Conservation (phyloP, 2,888 invertebrate genomes). For the Monopis laevigella region DNA sequence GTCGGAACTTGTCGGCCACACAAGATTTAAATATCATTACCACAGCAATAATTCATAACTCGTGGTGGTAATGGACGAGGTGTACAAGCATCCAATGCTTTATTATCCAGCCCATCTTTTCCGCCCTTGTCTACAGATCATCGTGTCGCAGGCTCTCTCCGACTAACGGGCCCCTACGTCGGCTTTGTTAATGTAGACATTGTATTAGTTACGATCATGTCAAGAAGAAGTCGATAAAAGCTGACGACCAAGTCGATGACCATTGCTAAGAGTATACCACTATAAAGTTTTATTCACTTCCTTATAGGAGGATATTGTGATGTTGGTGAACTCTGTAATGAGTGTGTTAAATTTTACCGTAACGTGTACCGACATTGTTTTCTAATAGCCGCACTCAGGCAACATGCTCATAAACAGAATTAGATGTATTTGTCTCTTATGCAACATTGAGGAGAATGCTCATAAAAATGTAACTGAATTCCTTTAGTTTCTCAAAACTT, state of each 20-base stretch:
- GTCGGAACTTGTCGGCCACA: no score
- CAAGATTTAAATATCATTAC: no score
- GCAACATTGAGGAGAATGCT: no score
- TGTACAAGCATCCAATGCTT: slow-evolving; percentile 43
- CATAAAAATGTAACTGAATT: no score
- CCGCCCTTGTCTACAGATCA: slow-evolving; percentile 59
- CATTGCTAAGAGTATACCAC: slow-evolving; percentile 6
- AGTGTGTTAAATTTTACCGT: neutral
- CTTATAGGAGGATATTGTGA: slow-evolving; percentile 8
- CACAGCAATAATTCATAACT: no score
- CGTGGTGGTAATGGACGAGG: slow-evolving; percentile 3
- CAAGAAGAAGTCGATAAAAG: slow-evolving; percentile 25
- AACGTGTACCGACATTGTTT: no score
- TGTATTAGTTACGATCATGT: slow-evolving; percentile 53
- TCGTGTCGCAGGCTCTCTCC: slow-evolving; percentile 36
- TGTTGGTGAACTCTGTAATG: neutral
- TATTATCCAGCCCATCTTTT: slow-evolving; percentile 62
- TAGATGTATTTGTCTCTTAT: no score
- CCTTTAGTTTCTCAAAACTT: no score
- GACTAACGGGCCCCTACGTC: slow-evolving; percentile 32
- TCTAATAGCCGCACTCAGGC: no score
- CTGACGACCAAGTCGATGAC: slow-evolving; percentile 7
- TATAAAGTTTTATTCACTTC: slow-evolving; percentile 11
- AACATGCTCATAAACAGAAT: no score
- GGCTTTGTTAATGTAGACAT: slow-evolving; percentile 62